Conservation (phyloP, 2,113 vertebrate species). For the Corapipo altera region DNA sequence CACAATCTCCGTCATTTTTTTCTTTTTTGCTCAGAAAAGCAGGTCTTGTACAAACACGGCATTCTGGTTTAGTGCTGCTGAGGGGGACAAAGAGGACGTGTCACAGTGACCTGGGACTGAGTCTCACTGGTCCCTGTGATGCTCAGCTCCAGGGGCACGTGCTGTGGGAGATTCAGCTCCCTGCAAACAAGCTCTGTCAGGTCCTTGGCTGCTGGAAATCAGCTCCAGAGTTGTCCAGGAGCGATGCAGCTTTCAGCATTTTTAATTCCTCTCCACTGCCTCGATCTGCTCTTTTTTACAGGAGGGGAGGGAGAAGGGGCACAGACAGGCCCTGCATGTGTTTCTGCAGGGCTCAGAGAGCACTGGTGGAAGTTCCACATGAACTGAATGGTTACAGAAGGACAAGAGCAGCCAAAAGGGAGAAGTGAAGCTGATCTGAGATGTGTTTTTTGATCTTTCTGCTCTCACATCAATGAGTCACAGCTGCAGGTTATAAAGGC, state of each 20-base stretch:
- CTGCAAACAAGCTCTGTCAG: background rate
- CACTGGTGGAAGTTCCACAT: background rate
- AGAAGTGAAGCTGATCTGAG: background rate
- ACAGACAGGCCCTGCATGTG: background rate
- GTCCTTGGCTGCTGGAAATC: background rate
- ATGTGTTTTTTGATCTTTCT: background rate
- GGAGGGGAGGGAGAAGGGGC: background rate
- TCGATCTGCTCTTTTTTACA: background rate
- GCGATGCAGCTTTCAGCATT: background rate
- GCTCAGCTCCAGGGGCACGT: background rate
- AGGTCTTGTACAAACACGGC: background rate
- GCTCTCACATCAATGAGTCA: background rate
- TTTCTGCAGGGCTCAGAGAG: background rate
- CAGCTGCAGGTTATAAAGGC: background rate
- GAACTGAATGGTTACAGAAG: accelerated
- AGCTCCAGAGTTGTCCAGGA: background rate
- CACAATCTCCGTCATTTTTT: too few species aligned
- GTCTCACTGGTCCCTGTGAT: accelerated
- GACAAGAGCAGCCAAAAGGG: background rate
- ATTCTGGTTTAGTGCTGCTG: accelerated
- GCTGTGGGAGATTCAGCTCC: background rate
- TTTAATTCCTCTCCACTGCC: background rate
- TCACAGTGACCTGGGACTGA: background rate
- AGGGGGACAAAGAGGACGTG: background rate
- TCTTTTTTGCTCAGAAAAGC: background rate